Conservation (phyloP, 1,140 invertebrate genomes). For the Ips typographus region DNA sequence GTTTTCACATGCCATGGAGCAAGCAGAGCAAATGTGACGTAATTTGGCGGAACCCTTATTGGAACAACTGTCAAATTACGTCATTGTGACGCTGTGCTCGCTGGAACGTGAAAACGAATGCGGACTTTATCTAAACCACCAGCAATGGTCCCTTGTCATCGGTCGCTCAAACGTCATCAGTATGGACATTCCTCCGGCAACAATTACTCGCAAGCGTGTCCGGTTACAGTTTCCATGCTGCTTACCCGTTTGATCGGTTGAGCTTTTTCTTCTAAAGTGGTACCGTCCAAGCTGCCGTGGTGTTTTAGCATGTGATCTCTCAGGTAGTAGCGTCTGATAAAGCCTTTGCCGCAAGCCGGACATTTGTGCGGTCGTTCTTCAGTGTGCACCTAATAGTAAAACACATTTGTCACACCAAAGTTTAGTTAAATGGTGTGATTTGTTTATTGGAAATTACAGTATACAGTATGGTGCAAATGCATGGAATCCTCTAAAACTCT, state of each 20-base stretch:
- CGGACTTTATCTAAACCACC: too few relatives aligned
- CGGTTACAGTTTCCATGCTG: background rate
- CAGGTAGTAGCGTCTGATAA: conserved; percentile 42
- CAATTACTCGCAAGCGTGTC: background rate
- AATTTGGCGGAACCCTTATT: too few relatives aligned
- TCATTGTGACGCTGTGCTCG: too few relatives aligned
- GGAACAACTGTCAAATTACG: too few relatives aligned
- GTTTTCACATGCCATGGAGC: too few relatives aligned
- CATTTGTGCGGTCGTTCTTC: conserved; percentile 45
- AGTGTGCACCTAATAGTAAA: conserved; percentile 35
- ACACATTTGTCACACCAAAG: too few relatives aligned
- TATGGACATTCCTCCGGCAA: background rate
- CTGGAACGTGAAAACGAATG: too few relatives aligned
- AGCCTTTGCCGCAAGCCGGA: conserved; percentile 39
- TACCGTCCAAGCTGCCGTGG: conserved; percentile 32
- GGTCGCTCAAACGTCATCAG: background rate
- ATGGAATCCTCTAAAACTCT: too few relatives aligned
- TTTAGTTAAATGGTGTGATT: too few relatives aligned
- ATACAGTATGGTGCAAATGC: too few relatives aligned
- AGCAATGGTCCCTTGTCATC: background rate
- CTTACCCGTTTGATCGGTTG: background rate
- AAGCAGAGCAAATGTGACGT: background rate
- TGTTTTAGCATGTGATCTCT: conserved; percentile 40
- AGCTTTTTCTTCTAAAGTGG: conserved; percentile 22
- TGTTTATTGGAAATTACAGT: too few relatives aligned